phyloP scores from a whole-genome alignment of 2,888 invertebrate species.

The Diplolepis rosae region DNA sequence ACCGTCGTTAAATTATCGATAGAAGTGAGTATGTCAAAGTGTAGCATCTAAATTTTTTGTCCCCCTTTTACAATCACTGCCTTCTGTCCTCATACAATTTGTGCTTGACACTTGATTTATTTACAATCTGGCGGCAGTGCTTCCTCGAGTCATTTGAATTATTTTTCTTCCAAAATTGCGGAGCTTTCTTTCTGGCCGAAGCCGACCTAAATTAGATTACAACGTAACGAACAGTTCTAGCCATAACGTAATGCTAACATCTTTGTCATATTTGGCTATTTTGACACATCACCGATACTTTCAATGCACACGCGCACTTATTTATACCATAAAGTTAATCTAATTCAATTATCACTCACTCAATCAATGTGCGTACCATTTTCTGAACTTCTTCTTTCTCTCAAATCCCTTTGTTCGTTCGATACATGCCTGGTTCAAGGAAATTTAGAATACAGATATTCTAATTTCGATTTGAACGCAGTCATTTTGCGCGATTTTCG shows the following conservation, averaged over 20 bases:
- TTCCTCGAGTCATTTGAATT: constrained; percentile 24
- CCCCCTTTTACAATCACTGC: constrained; percentile 42
- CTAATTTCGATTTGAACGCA: constrained; percentile 6
- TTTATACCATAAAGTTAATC: constrained; percentile 55
- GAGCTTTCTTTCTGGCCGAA: constrained; percentile 44
- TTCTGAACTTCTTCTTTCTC: constrained; percentile 35
- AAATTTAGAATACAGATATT: neutral
- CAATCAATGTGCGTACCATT: constrained; percentile 65
- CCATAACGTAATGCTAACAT: constrained; percentile 58
- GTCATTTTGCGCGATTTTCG: constrained; percentile 27
- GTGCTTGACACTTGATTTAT: constrained; percentile 58
- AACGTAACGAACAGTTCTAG: constrained; percentile 59
- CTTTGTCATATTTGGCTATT: constrained; percentile 70
- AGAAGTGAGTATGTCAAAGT: constrained; percentile 51
- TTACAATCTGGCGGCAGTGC: constrained; percentile 55
- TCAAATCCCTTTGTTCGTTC: constrained; percentile 30
- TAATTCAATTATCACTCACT: constrained; percentile 67
- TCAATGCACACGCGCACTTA: constrained; percentile 41
- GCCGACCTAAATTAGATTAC: constrained; percentile 62
- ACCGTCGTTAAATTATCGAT: constrained; percentile 42
- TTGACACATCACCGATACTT: constrained; percentile 47
- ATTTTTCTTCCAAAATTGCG: constrained; percentile 36
- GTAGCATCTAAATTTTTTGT: constrained; percentile 21
- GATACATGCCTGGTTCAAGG: constrained; percentile 8
- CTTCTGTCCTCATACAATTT: constrained; percentile 50